Evolutionary conservation across 1,140 invertebrate genomes (phyloP).

Genomic region (Brachystomella parvula): DNA sequence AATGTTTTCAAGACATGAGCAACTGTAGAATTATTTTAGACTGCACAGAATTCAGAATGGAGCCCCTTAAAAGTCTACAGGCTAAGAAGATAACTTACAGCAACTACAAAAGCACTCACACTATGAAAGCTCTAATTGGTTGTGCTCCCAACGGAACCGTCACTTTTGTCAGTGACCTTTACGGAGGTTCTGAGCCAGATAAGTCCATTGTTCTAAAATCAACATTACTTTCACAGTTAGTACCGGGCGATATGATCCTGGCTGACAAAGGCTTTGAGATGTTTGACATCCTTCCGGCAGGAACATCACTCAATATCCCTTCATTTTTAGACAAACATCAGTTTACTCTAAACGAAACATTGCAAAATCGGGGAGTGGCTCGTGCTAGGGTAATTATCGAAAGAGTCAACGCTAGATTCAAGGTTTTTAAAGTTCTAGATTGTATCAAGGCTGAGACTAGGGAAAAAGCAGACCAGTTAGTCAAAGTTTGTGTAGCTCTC

Average conservation of each 20-base stretch:
- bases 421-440: constrained; percentile 12
- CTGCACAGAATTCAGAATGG: constrained; percentile 12
- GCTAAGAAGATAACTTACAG: not conserved
- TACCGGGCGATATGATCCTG: constrained; percentile 4
- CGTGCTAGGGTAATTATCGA: constrained; percentile 15
- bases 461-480: not conserved
- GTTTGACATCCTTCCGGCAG: constrained; percentile 5
- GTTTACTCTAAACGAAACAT: constrained; percentile 7
- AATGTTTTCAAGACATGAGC: not conserved
- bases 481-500: constrained; percentile 9
- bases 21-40: constrained; percentile 10
- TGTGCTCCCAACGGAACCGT: constrained; percentile 13
- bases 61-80: not conserved
- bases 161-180: constrained; percentile 7
- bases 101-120: constrained; percentile 8
- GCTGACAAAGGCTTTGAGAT: constrained; percentile 17
- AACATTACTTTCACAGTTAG: not conserved
- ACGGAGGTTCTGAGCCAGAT: constrained; percentile 16
- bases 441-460: not conserved
- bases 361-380: not conserved
- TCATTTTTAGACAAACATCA: constrained; percentile 2
- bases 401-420: constrained; percentile 10
- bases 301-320: constrained; percentile 2
- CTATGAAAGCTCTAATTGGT: constrained; percentile 10
- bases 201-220: constrained; percentile 10